Percentiles rank a stretch among this genome's conserved stretches.
Evolutionary conservation across 2,113 vertebrate genomes (phyloP).

Genomic region (Martes martes): DNA sequence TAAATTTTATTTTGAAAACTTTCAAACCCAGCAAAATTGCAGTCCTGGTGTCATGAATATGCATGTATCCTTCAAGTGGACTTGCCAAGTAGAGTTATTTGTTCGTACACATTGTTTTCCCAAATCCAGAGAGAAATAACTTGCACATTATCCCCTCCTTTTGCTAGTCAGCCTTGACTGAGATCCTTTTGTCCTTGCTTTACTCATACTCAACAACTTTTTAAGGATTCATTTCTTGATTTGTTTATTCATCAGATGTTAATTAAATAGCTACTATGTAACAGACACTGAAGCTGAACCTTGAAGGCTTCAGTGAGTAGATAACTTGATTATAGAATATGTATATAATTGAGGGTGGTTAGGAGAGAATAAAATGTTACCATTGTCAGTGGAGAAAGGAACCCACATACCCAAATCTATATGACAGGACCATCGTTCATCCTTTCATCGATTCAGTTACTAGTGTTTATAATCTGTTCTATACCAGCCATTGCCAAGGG

Average conservation of each 20-base stretch:
- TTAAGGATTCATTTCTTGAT: background rate
- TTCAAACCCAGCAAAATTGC: background rate
- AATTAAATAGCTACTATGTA: background rate
- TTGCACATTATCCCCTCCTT: background rate
- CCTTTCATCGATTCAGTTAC: background rate
- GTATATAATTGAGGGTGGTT: background rate
- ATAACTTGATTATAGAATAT: background rate
- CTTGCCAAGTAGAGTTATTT: background rate
- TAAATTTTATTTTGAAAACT: background rate
- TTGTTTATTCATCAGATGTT: background rate
- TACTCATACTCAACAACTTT: background rate
- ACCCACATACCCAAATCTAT: background rate
- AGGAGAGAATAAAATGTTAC: background rate
- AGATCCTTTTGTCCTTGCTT: background rate
- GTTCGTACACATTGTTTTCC: background rate
- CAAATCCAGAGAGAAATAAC: background rate
- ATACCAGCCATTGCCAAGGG: background rate
- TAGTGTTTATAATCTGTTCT: background rate
- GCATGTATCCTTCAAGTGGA: background rate
- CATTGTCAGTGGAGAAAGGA: background rate
- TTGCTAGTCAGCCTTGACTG: background rate
- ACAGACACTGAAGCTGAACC: background rate
- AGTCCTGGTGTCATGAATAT: background rate
- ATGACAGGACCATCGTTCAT: background rate
- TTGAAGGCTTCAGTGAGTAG: background rate